Evolutionary conservation across 2,797 vertebrate genomes (phyloP), one percentile per base, ranked within the genome.

Genomic region (Hapalemur alaotrensis): DNA sequence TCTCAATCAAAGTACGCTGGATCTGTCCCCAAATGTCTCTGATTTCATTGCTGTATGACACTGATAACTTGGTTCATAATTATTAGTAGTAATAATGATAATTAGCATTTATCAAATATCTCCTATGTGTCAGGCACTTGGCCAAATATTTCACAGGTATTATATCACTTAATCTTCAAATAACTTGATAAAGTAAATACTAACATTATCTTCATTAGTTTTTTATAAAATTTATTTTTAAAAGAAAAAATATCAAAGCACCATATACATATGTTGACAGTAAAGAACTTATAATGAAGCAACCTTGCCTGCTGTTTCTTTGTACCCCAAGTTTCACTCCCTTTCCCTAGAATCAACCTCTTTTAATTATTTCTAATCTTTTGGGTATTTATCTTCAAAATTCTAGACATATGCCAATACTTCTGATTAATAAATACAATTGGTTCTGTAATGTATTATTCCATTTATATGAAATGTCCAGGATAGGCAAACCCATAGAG

Each of bases 361-460:
- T 95, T 89, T 82, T 41, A 69, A 79, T 86, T 88, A n/a, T 72
- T 92, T 95, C 10, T 54, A 80, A 85, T 92, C 73, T 5, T 84
- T 93, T 86, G 32, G 2, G 0, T 57, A 73, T 61, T 79, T 96
- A 12, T 95, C n/a, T 91, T 91, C 54, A 72, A 67, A 84, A 48
- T 12, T 88, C 57, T 69, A 91, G 50, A 67, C 65, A 63, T 72
- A 73, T 59, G 79, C 17, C 54, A 61, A 88, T 63, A 94, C 22
- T 87, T 79, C 1, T 75, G 22, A 32, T 85, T 92, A 46, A 30
- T 79, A 63, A 86, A 67, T 82, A 69, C 48, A 18, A 1, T 67
- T 65, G 80, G 18, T 35, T 73, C 30, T 43, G 13, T 89, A 70
- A 84, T 80, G 5, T 61, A n/a, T 90, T 65, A n/a, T 83, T 63